Percentiles rank a stretch among this genome's conserved stretches.
These are phyloP conservation scores for Zosterops lateralis DNA, from an alignment of 2,113 vertebrate genomes.

Conservation along the genomic window DNA sequence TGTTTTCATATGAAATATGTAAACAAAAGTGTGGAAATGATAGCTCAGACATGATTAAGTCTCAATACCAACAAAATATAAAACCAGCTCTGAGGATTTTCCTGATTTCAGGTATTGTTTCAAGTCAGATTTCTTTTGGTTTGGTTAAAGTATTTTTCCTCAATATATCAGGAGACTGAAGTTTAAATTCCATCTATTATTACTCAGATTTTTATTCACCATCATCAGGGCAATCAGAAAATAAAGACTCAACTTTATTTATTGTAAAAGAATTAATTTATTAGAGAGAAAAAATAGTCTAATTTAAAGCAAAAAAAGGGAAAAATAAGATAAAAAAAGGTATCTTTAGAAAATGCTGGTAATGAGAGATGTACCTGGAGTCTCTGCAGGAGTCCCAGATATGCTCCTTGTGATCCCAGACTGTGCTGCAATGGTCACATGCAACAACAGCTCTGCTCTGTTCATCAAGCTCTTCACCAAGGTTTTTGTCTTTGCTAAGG, in stretches of 20 bases:
- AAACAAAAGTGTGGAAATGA: neutral
- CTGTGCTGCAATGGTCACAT: conserved; percentile 96
- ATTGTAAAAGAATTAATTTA: neutral
- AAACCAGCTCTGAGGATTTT: neutral
- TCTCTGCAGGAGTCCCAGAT: conserved; percentile 87
- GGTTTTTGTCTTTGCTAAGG: conserved; percentile 89
- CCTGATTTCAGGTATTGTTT: neutral
- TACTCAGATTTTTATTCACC: neutral
- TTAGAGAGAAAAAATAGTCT: neutral
- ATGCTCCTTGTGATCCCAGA: conserved; percentile 85
- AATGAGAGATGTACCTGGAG: conserved; percentile 78
- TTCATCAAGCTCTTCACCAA: conserved; percentile 96
- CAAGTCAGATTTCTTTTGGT: neutral
- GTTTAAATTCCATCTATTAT: neutral
- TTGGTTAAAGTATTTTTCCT: neutral
- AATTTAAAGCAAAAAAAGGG: neutral
- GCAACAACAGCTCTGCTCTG: conserved; percentile 90
- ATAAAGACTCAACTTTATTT: neutral
- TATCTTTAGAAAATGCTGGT: neutral
- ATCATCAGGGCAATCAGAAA: neutral
- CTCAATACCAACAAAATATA: neutral
- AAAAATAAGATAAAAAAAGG: neutral
- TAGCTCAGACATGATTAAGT: neutral
- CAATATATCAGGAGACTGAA: neutral
- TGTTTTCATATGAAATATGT: neutral